A percentile compares a stretch with the other conserved stretches of the same genome.
phyloP scores from a whole-genome alignment of 2,113 vertebrate species.

The Aegithalos caudatus region DNA sequence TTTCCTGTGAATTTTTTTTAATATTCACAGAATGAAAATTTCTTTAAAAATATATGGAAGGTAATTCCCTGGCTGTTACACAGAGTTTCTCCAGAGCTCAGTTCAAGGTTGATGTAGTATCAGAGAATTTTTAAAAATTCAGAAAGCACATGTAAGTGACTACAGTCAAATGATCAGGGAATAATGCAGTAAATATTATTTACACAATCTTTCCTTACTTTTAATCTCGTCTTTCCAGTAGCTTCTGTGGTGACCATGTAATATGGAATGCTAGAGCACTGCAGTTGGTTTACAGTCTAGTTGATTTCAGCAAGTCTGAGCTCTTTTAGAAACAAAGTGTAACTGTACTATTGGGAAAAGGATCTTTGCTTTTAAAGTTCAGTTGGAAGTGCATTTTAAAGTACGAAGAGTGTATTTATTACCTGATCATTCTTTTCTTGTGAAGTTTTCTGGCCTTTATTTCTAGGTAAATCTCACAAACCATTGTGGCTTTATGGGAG shows the following conservation, averaged over 20 bases:
- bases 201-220: neutral
- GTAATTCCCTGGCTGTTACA: neutral
- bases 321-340: neutral
- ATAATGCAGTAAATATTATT: neutral
- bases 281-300: neutral
- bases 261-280: neutral
- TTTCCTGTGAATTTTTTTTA: neutral
- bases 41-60: neutral
- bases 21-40: neutral
- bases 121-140: neutral
- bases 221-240: neutral
- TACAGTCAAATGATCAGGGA: neutral
- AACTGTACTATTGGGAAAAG: neutral
- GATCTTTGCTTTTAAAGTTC: neutral
- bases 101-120: neutral
- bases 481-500: constrained; percentile 98
- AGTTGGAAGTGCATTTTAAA: neutral
- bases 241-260: neutral
- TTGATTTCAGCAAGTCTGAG: neutral
- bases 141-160: neutral
- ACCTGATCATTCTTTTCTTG: neutral
- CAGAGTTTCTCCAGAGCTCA: neutral
- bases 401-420: neutral
- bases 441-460: constrained; percentile 8
- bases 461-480: constrained; percentile 91